Evolutionary conservation across 1,140 invertebrate species (phyloP).

Genomic region (Drosophila littoralis): DNA sequence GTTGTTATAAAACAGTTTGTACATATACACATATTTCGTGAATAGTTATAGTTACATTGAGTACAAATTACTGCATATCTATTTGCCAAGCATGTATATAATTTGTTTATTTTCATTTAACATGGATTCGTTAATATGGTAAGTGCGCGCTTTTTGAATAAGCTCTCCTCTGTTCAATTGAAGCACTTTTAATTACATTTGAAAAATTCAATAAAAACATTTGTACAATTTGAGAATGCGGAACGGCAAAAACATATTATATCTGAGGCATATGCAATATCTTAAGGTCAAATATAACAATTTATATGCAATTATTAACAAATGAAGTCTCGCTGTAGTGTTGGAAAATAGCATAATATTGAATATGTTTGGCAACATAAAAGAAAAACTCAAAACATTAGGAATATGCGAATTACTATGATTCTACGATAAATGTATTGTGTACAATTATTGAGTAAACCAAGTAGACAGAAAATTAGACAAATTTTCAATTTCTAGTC

Average conservation of each 20-base stretch:
- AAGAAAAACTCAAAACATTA: too few species aligned
- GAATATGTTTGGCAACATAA: background rate
- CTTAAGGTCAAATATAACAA: too few species aligned
- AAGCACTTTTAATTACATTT: too few species aligned
- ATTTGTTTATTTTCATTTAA: background rate
- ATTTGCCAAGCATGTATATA: background rate
- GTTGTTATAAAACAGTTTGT: constrained; percentile 23
- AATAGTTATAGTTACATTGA: background rate
- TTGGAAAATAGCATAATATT: background rate
- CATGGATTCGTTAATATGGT: background rate
- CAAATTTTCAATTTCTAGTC: background rate
- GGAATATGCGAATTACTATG: background rate
- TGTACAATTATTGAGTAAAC: background rate
- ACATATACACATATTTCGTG: background rate
- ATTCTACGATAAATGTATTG: background rate
- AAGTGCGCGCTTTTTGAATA: constrained; percentile 7
- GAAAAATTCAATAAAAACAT: background rate
- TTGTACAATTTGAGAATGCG: background rate
- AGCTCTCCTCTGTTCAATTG: too few species aligned
- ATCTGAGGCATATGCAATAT: too few species aligned
- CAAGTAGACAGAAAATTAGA: background rate
- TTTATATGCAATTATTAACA: too few species aligned
- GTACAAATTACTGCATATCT: background rate
- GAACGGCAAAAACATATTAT: background rate
- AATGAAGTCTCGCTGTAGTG: background rate